Evolutionary conservation across 1,140 invertebrate genomes (phyloP), one percentile per base, ranked within the genome.

Genomic region (Panagrolaimus sp.): DNA sequence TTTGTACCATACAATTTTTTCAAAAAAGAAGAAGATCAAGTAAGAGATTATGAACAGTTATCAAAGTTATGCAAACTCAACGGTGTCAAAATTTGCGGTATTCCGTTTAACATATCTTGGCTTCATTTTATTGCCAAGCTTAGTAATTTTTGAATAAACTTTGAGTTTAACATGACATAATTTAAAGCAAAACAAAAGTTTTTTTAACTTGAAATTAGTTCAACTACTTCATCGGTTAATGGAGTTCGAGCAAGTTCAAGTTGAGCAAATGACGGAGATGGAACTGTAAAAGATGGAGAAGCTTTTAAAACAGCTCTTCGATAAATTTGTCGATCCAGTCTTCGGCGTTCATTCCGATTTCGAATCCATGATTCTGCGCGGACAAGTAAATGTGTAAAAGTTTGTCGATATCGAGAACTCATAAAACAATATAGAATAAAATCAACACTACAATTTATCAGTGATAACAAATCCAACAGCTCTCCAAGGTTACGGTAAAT

Each of bases 371-470:
- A 25, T 57, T 57, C 51, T 8, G 51, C 51, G 20, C 51, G 51
- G n/a, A 57, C 51, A 20, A 57, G 20, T 25, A 57, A 57, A n/a
- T 20, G 20, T 25, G 51, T 57, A 16, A 67, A 67, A 23, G 66
- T 67, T 48, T 67, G 47, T 13, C 66, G 25, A 14, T 67, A 67
- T 11, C 48, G 7, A 1, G 66, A 67, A 23, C 47, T 57, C 47
- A 67, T 67, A n/a, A 48, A 67, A 11, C 47, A 57, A 20, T 67
- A 67, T 16, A 67, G 38, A 57, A 67, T 51, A 25, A 67, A 67
- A 57, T 57, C 48, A 38, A 57, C 66, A 14, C 57, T 67, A 23
- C 66, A 67, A 44, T 67, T 67, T 23, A 67, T 67, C n/a, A 67
- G 25, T 4, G 66, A 67, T 5, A 67, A 47, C 14, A 67, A 25